Evolutionary conservation across 1,140 invertebrate species (phyloP).

Genomic region (Heliothis virescens): DNA sequence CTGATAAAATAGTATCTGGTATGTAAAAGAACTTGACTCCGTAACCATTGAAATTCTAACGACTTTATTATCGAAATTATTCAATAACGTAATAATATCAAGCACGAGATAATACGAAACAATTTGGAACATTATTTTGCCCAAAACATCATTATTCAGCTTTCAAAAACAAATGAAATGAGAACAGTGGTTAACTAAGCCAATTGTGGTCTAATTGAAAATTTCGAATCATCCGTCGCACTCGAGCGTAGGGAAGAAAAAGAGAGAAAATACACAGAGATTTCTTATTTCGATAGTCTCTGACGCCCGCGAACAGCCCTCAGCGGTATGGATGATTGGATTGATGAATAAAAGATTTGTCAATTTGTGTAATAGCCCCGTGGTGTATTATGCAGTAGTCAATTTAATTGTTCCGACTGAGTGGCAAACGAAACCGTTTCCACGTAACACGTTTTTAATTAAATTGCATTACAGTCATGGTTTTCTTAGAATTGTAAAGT

Average conservation of each 20-base stretch:
- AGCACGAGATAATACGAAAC: constrained; percentile 15
- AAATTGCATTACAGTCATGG: background rate
- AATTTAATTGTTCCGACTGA: constrained; percentile 69
- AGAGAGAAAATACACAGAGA: constrained; percentile 53
- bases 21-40: background rate
- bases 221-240: constrained; percentile 48
- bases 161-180: constrained; percentile 52
- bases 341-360: constrained; percentile 82
- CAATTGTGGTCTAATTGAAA: constrained; percentile 65
- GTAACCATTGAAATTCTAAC: constrained; percentile 11
- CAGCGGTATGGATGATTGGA: constrained; percentile 78
- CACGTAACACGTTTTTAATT: constrained; percentile 14
- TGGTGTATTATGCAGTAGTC: constrained; percentile 76
- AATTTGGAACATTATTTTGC: constrained; percentile 2
- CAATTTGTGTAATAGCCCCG: constrained; percentile 80
- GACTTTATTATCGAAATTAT: background rate
- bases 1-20: background rate
- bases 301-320: constrained; percentile 78
- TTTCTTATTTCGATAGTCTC: constrained; percentile 60
- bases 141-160: constrained; percentile 23
- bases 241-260: constrained; percentile 46
- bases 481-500: no score
- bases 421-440: constrained; percentile 16
- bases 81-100: constrained; percentile 5
- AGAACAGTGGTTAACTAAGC: constrained; percentile 73